Base-by-base conservation (phyloP, 2,888 invertebrate species). In the Theretra japonica region DNA sequence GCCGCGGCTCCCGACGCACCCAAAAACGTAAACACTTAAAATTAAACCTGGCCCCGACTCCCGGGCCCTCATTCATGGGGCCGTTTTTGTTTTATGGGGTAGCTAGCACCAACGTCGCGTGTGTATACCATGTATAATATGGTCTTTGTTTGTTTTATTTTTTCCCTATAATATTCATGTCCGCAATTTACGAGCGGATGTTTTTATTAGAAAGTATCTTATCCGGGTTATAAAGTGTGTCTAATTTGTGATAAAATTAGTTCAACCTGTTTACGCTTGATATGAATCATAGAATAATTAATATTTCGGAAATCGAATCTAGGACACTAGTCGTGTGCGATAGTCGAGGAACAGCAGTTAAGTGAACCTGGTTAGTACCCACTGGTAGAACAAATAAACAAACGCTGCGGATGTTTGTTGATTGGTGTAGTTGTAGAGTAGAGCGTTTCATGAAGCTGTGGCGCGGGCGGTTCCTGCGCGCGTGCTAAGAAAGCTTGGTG, bases 1-100 rank as follows among this genome's bases (percentile, higher is more conserved):
- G 80, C 82, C 85, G 84, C 88, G 83, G 83, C 88, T 83, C 82
- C 81, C 86, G 88, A 85, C 86, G 83, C 85, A 80, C 80, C 82
- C 82, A 81, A 79, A 75, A 78, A 78, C 79, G 73, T 82, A 81
- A 84, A 85, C 85, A 88, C 86, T 88, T 85, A 85, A 83, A 89
- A 88, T 89, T 90, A 90, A 90, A 89, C 84, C 86, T 83, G 85
- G 83, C 75, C 82, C 75, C 76, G 75, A 75, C 41, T 3, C 82
- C 75, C 75, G 74, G 71, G 75, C 75, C 78, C 79, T 75, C 77
- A 77, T 79, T 76, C 76, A 78, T 76, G 74, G 77, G 75, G 73
- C 28, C 71, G 25, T 58, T 59, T 59, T 59, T 21, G 58, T n/a
- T 60, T 30, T 59, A 30, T 59, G 59, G 56, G n/a, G 33, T 71